These are phyloP conservation scores for Acanthosepion pharaonis DNA, from an alignment of 2,888 invertebrate species.

Conservation along the genomic window DNA sequence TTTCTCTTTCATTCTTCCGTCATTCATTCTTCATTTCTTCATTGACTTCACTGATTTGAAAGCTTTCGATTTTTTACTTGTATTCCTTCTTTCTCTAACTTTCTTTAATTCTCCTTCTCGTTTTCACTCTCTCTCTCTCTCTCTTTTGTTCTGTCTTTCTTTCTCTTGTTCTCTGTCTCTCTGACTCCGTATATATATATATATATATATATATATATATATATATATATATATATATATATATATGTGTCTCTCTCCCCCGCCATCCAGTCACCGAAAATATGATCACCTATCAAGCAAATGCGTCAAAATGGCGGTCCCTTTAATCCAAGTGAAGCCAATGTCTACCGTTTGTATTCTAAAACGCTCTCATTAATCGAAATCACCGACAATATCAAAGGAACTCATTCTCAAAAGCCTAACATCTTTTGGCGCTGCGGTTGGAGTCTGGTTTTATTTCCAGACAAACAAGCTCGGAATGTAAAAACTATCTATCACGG, in stretches of 20 bases:
- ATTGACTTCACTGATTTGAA: too few species aligned
- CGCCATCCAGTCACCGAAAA: not conserved
- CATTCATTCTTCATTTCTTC: too few species aligned
- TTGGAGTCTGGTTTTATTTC: not conserved
- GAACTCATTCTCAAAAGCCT: not conserved
- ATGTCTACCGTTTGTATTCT: not conserved
- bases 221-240: too few species aligned
- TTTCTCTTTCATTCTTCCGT: too few species aligned
- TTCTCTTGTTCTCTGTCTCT: not conserved
- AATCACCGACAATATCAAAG: not conserved
- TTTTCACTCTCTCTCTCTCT: not conserved
- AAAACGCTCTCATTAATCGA: not conserved
- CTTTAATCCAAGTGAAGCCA: not conserved
- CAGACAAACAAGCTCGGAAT: not conserved
- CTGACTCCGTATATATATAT: not conserved
- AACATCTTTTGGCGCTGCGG: not conserved
- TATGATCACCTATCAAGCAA: not conserved
- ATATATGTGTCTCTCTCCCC: not conserved
- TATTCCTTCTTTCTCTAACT: not conserved
- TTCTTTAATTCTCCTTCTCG: not conserved
- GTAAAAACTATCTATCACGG: slow-evolving; percentile 4
- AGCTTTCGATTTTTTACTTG: too few species aligned
- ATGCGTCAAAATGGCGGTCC: not conserved
- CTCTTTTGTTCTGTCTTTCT: not conserved
- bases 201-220: too few species aligned